phyloP scores from a whole-genome alignment of 2,797 vertebrate genomes.

The Tokudaia muenninki region DNA sequence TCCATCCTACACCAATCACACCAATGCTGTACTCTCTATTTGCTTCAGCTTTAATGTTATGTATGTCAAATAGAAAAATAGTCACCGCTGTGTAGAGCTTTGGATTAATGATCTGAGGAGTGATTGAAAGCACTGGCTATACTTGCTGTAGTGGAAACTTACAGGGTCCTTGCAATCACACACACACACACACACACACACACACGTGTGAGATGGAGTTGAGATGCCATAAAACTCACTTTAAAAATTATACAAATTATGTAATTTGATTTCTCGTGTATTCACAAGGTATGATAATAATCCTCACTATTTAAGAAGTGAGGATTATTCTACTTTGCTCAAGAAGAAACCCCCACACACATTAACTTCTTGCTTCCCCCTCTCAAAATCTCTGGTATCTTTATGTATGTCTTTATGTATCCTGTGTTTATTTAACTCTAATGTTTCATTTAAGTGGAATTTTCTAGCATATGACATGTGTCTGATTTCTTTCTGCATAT shows the following conservation, averaged over 20 bases:
- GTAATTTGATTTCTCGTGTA: neutral
- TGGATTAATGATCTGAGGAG: slow-evolving; percentile 11
- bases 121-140: neutral
- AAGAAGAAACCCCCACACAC: neutral
- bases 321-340: neutral
- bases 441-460: neutral
- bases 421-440: neutral
- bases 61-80: neutral
- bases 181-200: neutral
- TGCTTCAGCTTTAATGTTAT: slow-evolving; percentile 36
- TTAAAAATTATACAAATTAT: neutral
- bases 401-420: neutral
- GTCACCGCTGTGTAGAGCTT: neutral
- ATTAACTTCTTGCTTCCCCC: neutral
- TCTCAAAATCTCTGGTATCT: neutral
- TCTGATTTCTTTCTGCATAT: slow-evolving; percentile 21
- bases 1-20: neutral
- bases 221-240: neutral
- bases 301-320: neutral
- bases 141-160: neutral
- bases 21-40: neutral
- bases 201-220: neutral
- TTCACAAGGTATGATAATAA: neutral
- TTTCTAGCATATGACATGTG: neutral
- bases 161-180: neutral